Percentiles rank a stretch among this genome's conserved stretches.
These are phyloP conservation scores for Athripsodes cinereus DNA, from an alignment of 2,888 invertebrate genomes.

Conservation along the genomic window DNA sequence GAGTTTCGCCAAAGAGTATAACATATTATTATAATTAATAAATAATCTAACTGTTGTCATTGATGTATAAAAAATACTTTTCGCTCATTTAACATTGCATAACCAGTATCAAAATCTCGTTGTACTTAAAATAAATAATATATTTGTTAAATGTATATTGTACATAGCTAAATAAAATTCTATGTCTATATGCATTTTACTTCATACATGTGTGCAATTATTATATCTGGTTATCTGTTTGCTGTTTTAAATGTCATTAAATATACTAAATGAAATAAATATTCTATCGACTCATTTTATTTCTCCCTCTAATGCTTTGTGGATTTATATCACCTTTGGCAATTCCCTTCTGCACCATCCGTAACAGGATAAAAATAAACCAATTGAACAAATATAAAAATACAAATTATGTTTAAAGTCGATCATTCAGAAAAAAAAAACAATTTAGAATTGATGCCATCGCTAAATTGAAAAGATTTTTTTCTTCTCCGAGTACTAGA, in stretches of 20 bases:
- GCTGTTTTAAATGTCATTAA: conserved; percentile 2
- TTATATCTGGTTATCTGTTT: background rate
- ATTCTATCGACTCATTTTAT: too few species aligned
- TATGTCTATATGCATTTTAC: background rate
- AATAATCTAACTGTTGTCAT: background rate
- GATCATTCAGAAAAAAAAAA: too few species aligned
- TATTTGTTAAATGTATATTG: background rate
- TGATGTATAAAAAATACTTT: background rate
- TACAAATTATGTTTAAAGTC: too few species aligned
- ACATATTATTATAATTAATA: background rate
- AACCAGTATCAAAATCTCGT: too few species aligned
- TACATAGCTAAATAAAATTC: background rate
- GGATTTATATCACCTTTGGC: too few species aligned
- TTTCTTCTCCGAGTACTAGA: too few species aligned
- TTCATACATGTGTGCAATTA: background rate
- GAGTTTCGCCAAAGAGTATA: background rate
- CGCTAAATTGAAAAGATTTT: too few species aligned
- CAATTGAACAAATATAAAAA: too few species aligned
- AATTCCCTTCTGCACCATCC: too few species aligned
- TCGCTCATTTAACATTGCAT: background rate
- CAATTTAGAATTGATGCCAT: too few species aligned
- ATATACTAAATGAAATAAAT: background rate
- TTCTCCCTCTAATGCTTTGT: too few species aligned
- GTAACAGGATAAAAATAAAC: too few species aligned
- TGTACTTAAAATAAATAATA: background rate